Evolutionary conservation across 2,113 vertebrate species (phyloP).

Genomic region (Ceyx melanurus): DNA sequence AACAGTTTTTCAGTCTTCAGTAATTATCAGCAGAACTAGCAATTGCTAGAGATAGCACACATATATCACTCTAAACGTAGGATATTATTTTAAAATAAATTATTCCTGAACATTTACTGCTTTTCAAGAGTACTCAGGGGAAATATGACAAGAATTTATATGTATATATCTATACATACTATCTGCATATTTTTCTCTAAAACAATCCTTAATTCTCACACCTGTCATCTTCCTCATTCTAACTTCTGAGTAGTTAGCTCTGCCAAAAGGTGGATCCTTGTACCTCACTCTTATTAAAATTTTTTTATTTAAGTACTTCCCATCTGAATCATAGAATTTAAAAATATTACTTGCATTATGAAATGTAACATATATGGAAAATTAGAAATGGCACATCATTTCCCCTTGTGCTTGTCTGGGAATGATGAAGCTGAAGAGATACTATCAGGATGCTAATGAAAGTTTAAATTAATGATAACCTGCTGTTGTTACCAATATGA

Average conservation of each 20-base stretch:
- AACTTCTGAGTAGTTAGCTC: not conserved
- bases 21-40: not conserved
- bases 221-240: not conserved
- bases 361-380: not conserved
- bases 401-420: slow-evolving; percentile 1
- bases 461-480: not conserved
- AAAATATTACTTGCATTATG: not conserved
- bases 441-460: not conserved
- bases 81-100: not conserved
- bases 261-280: not conserved
- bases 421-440: not conserved
- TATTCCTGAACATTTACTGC: not conserved
- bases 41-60: not conserved
- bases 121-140: not conserved
- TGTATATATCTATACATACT: rapidly evolving
- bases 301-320: not conserved
- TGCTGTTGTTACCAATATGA: not conserved
- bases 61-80: not conserved
- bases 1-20: not conserved
- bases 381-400: slow-evolving; percentile 21
- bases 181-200: not conserved
- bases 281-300: not conserved
- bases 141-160: not conserved
- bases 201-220: not conserved
- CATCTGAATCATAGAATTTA: not conserved